phyloP scores from a whole-genome alignment of 2,797 vertebrate genomes.

The Rhyacichthys aspro region DNA sequence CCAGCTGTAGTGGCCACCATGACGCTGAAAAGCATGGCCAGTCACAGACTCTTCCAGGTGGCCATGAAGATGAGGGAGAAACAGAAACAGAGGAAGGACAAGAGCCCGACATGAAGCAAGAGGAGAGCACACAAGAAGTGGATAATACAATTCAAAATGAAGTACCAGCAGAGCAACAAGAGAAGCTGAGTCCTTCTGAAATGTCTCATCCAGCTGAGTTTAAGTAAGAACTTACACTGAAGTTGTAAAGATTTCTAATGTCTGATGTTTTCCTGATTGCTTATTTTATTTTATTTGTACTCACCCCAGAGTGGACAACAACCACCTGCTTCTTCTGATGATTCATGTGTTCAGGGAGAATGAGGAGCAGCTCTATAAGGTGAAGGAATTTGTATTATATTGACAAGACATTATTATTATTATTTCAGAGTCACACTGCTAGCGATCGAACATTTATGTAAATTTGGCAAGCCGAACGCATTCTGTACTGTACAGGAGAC shows the following conservation, averaged over 20 bases:
- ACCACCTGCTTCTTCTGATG: constrained; percentile 95
- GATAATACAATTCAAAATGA: constrained; percentile 31
- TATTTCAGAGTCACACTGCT: too few species aligned
- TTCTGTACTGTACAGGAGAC: too few species aligned
- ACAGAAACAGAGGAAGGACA: constrained; percentile 64
- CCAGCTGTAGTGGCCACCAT: constrained; percentile 92
- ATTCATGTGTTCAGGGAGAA: constrained; percentile 98
- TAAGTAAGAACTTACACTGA: constrained; percentile 78
- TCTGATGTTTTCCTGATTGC: constrained; percentile 14
- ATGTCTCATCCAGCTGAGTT: constrained; percentile 90
- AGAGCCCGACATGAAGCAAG: constrained; percentile 47
- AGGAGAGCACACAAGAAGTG: constrained; percentile 7
- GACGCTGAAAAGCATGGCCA: constrained; percentile 93
- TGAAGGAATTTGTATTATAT: constrained; percentile 45
- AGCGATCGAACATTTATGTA: too few species aligned
- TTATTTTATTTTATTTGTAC: constrained; percentile 10
- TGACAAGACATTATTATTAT: background rate
- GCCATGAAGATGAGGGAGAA: constrained; percentile 85
- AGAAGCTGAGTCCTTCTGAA: constrained; percentile 77
- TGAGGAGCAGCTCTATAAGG: constrained; percentile 96
- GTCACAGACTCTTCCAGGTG: constrained; percentile 88
- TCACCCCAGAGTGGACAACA: constrained; percentile 93
- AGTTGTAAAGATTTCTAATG: background rate
- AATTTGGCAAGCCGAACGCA: too few species aligned
- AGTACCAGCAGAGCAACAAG: constrained; percentile 49